Percentiles rank a stretch among this genome's conserved stretches.
Evolutionary conservation across 2,888 invertebrate species (phyloP).

Genomic region (Melipona bicolor): DNA sequence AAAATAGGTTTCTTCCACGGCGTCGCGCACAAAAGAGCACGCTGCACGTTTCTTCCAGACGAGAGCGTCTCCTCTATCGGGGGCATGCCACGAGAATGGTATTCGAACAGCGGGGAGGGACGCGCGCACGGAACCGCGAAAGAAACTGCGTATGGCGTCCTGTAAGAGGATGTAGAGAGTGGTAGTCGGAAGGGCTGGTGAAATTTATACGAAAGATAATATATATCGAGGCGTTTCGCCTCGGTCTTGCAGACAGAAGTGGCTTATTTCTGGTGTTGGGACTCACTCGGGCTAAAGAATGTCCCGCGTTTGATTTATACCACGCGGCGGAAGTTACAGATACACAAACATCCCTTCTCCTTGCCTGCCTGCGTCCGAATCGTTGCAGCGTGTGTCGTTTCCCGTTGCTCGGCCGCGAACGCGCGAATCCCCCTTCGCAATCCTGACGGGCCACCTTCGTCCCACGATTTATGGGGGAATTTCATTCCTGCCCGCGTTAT

Average conservation of each 20-base stretch:
- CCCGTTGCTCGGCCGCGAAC: constrained; percentile 33
- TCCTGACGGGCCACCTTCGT: constrained; percentile 31
- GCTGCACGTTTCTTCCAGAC: neutral
- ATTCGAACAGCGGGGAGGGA: neutral
- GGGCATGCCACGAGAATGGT: neutral
- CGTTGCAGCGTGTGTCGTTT: constrained; percentile 51
- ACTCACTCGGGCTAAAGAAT: constrained; percentile 68
- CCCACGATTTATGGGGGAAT: constrained; percentile 64
- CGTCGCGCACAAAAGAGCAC: neutral
- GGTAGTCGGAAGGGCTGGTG: constrained; percentile 26
- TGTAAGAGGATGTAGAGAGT: constrained; percentile 3
- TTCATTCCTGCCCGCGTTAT: constrained; percentile 51
- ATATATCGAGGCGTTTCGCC: constrained; percentile 70
- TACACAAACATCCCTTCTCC: constrained; percentile 66
- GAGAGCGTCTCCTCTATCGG: neutral
- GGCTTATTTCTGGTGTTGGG: constrained; percentile 75
- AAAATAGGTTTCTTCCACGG: neutral
- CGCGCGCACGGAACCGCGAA: neutral
- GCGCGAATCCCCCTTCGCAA: constrained; percentile 54
- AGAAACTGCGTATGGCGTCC: neutral
- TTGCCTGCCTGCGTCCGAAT: constrained; percentile 55
- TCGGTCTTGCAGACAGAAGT: constrained; percentile 63
- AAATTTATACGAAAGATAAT: constrained; percentile 75
- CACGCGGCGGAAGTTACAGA: constrained; percentile 61
- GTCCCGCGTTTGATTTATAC: constrained; percentile 75